These are phyloP conservation scores for Chroicocephalus ridibundus DNA, from an alignment of 2,113 vertebrate species.

Conservation along the genomic window DNA sequence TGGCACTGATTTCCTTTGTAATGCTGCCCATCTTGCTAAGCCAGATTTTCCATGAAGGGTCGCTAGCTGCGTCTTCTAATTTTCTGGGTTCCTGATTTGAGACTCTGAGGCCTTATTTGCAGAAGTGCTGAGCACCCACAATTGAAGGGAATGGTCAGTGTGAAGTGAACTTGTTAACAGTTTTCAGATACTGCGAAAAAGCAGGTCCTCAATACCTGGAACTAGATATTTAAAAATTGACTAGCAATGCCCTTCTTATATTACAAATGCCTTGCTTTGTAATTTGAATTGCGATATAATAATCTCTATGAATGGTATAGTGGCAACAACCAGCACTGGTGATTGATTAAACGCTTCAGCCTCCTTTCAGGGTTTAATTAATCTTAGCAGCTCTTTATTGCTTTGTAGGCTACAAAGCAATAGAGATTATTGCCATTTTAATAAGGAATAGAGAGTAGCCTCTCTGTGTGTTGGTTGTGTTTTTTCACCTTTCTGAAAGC, in stretches of 20 bases:
- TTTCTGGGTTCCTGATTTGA: conserved; percentile 17
- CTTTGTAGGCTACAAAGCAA: conserved; percentile 4
- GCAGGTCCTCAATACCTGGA: neutral
- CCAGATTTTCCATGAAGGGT: neutral
- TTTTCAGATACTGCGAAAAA: neutral
- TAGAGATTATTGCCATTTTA: neutral
- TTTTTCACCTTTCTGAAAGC: neutral
- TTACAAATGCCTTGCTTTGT: neutral
- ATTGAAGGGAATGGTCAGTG: neutral
- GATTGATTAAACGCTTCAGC: conserved; percentile 51
- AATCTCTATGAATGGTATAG: neutral
- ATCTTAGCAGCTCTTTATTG: conserved; percentile 36
- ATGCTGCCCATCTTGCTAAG: neutral
- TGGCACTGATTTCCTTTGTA: neutral
- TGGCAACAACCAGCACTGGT: neutral
- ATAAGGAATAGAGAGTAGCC: neutral
- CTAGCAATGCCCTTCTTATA: neutral
- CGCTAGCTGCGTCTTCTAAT: neutral
- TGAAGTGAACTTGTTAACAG: neutral
- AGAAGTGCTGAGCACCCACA: neutral
- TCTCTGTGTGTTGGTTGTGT: neutral
- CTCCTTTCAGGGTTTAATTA: conserved; percentile 43
- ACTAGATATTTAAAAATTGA: neutral
- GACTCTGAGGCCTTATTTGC: neutral
- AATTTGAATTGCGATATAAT: neutral